phyloP scores from a whole-genome alignment of 2,888 invertebrate genomes.

The Timandra comae region DNA sequence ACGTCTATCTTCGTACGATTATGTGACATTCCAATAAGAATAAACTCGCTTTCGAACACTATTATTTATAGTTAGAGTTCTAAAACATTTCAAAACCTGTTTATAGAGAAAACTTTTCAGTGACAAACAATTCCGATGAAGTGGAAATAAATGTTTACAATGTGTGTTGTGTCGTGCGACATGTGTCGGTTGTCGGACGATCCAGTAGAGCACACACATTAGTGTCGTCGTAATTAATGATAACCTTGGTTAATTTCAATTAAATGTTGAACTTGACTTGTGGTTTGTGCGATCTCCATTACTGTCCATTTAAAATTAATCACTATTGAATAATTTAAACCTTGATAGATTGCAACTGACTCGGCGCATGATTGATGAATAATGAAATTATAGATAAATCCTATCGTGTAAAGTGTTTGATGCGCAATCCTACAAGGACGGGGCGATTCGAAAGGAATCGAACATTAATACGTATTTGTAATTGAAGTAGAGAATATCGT shows the following conservation, averaged over 20 bases:
- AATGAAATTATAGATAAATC: too few relatives aligned
- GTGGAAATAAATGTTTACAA: too few relatives aligned
- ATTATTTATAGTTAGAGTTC: too few relatives aligned
- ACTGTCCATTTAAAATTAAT: constrained; percentile 26
- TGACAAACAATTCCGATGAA: too few relatives aligned
- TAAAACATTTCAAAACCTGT: too few relatives aligned
- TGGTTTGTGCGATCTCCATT: constrained; percentile 17
- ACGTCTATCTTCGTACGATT: too few relatives aligned
- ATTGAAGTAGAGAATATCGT: neutral
- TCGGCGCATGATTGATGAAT: constrained; percentile 9
- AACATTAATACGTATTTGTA: constrained; percentile 5
- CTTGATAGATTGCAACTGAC: constrained; percentile 11
- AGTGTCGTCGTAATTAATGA: constrained; percentile 28
- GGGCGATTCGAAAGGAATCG: constrained; percentile 4
- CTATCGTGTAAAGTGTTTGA: too few relatives aligned
- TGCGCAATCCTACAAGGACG: constrained; percentile 1
- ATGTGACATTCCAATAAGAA: too few relatives aligned
- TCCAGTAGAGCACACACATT: constrained; percentile 18
- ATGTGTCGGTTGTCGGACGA: constrained; percentile 1
- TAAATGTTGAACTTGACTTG: constrained; percentile 34
- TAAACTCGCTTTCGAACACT: too few relatives aligned
- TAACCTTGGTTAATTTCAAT: constrained; percentile 38
- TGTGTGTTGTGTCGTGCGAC: too few relatives aligned
- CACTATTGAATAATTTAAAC: constrained; percentile 12
- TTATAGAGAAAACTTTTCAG: too few relatives aligned